Base-by-base conservation (phyloP, 1,140 invertebrate species). In the Solenopsis invicta region DNA sequence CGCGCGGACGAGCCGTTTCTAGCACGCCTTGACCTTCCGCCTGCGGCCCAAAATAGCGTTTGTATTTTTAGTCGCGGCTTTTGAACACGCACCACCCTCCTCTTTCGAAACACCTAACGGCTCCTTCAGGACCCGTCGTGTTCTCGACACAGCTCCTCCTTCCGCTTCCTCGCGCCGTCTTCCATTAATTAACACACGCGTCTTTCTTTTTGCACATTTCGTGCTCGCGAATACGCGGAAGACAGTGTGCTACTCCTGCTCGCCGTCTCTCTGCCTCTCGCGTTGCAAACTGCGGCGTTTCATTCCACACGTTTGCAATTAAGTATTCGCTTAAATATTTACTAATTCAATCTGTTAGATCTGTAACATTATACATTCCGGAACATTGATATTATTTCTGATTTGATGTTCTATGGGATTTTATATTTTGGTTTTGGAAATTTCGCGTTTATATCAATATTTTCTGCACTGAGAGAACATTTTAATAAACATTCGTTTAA, bases 11-110 rank as follows among this genome's bases (percentile, higher is more conserved):
- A 64, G 81, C 81, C 71, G 86, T 92, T 90, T 89, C 82, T 88
- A 90, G 87, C 82, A 86, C 86, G 88, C 93, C 93, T 93, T 93
- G 93, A 93, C 93, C 92, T 93, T 93, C 91, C 89, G 91, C 84
- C 88, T 87, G 86, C 71, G 54, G 86, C 88, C 82, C 82, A 84
- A 90, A 93, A 93, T 93, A 93, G 92, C 91, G 78, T 88, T 91
- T 88, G 82, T 93, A 93, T 93, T 93, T 93, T 93, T 93, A 93
- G 92, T 91, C 71, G 52, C 48, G 82, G 80, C 86, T 90, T 88
- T 90, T 87, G 64, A 88, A 81, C 72, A 76, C 86, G 77, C 66
- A 56, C 66, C 72, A 72, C 85, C 67, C 64, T 50, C 67, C 76
- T 80, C 90, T 87, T 86, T 84, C 85, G 54, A 37, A 69, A 69